Base-by-base conservation (phyloP, 2,113 vertebrate species). In the Telmatochromis sp. region DNA sequence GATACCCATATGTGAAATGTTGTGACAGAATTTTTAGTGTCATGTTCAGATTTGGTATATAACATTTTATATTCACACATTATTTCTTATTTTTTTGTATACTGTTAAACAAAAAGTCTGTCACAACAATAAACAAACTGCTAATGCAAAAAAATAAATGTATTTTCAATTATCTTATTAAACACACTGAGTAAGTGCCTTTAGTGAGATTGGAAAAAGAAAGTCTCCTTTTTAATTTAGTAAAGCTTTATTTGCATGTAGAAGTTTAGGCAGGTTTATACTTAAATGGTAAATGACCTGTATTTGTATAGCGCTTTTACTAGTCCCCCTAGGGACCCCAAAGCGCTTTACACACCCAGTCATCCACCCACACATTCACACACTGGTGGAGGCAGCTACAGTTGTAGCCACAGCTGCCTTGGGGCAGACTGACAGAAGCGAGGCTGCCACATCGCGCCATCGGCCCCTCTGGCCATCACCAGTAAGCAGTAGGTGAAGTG, bases 381-480 rank as follows among this genome's bases (percentile, higher is more conserved):
- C 9, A 37, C 37, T 37, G 37, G 37, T 37, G 37, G 37, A 37
- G 37, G 37, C 1, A 37, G 37, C 37, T 37, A 37, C 37, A 37
- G 37, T 37, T 37, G 35, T 37, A 37, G 35, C 35, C 37, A 40
- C 37, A 40, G 37, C 37, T 40, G 37, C 37, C 10, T 2, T 40
- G 37, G 37, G 37, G 37, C 37, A 40, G 37, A 40, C 37, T 40
- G 10, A 40, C 37, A 37, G 35, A 37, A 10, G 35, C 2, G 35
- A 37, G 35, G 35, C 35, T 37, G 35, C 2, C 35, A 37, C 10
- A 37, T 37, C 9, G 4, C 9, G 9, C 35, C 9, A 37, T 37
- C 35, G 35, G 35, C 35, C 35, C 35, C 1, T 37, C 0, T 37
- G 35, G 35, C 4, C 35, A 37, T 0, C 35, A 37, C 0, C 35